These are phyloP conservation scores for Cyrtonyx montezumae DNA, from an alignment of 2,113 vertebrate species.

Conservation along the genomic window DNA sequence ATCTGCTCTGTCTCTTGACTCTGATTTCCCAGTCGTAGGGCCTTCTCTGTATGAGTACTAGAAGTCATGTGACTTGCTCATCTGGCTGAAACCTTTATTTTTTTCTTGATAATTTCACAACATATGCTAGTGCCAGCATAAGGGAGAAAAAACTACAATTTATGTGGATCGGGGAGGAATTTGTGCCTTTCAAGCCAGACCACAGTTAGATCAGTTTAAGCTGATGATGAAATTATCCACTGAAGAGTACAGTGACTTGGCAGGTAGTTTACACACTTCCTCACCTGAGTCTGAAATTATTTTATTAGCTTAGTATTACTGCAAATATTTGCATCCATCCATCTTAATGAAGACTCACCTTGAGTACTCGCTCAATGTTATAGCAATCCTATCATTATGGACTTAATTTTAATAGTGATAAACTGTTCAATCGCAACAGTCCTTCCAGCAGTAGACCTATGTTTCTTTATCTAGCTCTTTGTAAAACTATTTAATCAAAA, in stretches of 20 bases:
- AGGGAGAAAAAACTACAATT: not conserved
- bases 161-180: not conserved
- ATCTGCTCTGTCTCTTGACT: not conserved
- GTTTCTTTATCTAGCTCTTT: conserved; percentile 7
- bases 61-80: not conserved
- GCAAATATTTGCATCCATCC: not conserved
- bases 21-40: not conserved
- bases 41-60: not conserved
- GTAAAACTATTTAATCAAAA: conserved; percentile 47
- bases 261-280: not conserved
- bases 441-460: not conserved
- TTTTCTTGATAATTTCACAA: conserved; percentile 15
- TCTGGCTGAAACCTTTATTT: not conserved
- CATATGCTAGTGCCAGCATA: not conserved
- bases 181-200: not conserved
- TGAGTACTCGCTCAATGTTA: not conserved
- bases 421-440: not conserved
- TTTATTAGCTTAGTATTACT: not conserved
- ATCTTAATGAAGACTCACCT: conserved; percentile 8
- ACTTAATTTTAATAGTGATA: conserved; percentile 26
- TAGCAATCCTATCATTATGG: not conserved
- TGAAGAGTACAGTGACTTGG: not conserved
- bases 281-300: not conserved
- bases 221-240: not conserved
- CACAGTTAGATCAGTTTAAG: not conserved